These are phyloP conservation scores for Dysidea cf. avara DNA, from an alignment of 37 sponge, comb jelly and placozoan genomes.

Conservation along the genomic window DNA sequence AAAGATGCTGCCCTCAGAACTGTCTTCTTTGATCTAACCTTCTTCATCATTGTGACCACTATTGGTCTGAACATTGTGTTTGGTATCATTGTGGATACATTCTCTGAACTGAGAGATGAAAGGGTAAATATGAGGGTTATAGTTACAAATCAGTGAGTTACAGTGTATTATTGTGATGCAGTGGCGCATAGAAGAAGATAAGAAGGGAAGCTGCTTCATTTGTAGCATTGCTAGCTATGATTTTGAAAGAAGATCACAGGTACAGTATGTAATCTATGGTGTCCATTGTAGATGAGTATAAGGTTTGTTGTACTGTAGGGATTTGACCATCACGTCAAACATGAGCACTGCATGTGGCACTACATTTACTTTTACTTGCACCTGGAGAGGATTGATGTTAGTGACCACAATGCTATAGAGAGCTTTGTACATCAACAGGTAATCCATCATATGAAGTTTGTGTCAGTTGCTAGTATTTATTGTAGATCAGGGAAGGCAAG, in stretches of 20 bases:
- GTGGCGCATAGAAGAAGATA: no score
- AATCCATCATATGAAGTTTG: not conserved
- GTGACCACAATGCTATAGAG: slow-evolving; percentile 66
- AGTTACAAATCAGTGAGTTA: no score
- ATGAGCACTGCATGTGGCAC: slow-evolving; percentile 80
- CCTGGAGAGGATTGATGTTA: slow-evolving; percentile 62
- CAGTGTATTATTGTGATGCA: no score
- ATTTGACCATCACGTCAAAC: slow-evolving; percentile 58
- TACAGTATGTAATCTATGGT: not conserved
- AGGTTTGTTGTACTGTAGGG: slow-evolving; percentile 21
- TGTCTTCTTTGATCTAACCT: slow-evolving; percentile 68
- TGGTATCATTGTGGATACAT: slow-evolving; percentile 93
- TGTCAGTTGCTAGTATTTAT: not conserved
- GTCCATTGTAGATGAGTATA: no score
- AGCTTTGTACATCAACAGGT: slow-evolving; percentile 53
- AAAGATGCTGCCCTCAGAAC: no score
- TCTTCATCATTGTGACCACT: slow-evolving; percentile 87
- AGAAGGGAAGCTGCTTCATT: no score
- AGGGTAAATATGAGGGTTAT: slow-evolving; percentile 51
- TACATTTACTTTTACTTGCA: slow-evolving; percentile 68
- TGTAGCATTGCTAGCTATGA: no score
- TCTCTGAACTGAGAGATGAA: slow-evolving; percentile 84
- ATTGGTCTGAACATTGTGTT: slow-evolving; percentile 89
- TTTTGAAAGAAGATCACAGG: no score
- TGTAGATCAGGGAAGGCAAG: slow-evolving; percentile 40